phyloP scores from a whole-genome alignment of 1,140 invertebrate species.

The Papilio dardanus region DNA sequence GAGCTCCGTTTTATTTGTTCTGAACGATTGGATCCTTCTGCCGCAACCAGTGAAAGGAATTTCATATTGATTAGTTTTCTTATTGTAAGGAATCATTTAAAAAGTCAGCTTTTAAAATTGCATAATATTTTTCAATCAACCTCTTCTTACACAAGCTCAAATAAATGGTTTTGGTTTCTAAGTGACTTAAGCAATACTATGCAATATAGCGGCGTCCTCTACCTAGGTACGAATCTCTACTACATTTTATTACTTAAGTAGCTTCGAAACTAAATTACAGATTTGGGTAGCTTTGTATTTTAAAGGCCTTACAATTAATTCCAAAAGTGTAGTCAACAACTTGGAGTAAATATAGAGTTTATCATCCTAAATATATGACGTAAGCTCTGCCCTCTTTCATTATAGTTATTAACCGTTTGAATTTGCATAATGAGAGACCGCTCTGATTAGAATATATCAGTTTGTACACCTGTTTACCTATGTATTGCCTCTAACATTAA shows the following conservation, averaged over 20 bases:
- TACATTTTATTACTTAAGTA: too few relatives aligned
- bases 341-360: neutral
- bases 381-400: conserved; percentile 4
- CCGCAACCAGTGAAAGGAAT: conserved; percentile 67
- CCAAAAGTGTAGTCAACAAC: neutral
- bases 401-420: conserved; percentile 16
- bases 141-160: too few relatives aligned
- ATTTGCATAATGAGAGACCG: conserved; percentile 18
- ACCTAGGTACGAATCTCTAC: too few relatives aligned
- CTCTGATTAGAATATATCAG: conserved; percentile 14
- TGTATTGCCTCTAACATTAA: neutral
- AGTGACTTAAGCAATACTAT: too few relatives aligned
- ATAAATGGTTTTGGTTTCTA: too few relatives aligned
- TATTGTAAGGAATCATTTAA: neutral
- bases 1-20: conserved; percentile 74
- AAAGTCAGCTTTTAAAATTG: neutral
- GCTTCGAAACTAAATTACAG: too few relatives aligned
- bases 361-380: neutral
- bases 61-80: neutral
- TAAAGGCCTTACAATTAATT: too few relatives aligned
- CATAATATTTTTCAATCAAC: too few relatives aligned
- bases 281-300: too few relatives aligned
- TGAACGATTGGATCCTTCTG: conserved; percentile 72
- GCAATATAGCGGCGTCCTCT: too few relatives aligned
- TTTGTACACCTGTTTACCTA: neutral